Conservation (phyloP, 2,888 invertebrate genomes). For the Helicoverpa assulta region DNA sequence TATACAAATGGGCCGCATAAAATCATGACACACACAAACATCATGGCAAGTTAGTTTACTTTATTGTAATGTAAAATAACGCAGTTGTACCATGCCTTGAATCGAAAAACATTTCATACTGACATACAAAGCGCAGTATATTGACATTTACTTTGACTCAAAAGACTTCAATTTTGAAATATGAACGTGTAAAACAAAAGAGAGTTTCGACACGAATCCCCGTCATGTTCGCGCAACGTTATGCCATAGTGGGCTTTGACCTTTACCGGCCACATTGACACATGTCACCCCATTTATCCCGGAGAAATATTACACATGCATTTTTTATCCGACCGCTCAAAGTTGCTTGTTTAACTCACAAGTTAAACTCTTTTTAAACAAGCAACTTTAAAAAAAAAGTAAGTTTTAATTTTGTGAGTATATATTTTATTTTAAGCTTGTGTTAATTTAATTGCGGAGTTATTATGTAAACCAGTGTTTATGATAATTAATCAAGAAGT, state of each 20-base stretch:
- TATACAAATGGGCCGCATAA: too few relatives aligned
- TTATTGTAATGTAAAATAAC: too few relatives aligned
- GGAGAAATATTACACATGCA: constrained; percentile 52
- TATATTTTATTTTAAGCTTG: not conserved
- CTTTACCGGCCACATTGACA: constrained; percentile 50
- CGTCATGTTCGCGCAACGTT: not conserved
- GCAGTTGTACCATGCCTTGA: too few relatives aligned
- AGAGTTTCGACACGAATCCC: not conserved
- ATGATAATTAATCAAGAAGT: not conserved
- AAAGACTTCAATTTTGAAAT: constrained; percentile 25
- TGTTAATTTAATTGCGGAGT: not conserved
- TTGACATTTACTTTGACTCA: not conserved
- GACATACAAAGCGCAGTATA: too few relatives aligned
- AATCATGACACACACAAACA: too few relatives aligned
- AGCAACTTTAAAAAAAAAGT: too few relatives aligned
- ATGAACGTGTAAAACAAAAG: constrained; percentile 31
- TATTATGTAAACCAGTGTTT: not conserved
- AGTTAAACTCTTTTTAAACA: too few relatives aligned
- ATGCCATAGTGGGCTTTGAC: constrained; percentile 30
- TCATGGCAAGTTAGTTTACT: too few relatives aligned
- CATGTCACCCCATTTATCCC: constrained; percentile 41
- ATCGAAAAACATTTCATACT: too few relatives aligned
- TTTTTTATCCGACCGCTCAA: constrained; percentile 42
- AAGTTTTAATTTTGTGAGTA: too few relatives aligned
- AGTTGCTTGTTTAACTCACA: constrained; percentile 42